Conservation (phyloP, 2,888 invertebrate genomes). For the Torymus texanus region DNA sequence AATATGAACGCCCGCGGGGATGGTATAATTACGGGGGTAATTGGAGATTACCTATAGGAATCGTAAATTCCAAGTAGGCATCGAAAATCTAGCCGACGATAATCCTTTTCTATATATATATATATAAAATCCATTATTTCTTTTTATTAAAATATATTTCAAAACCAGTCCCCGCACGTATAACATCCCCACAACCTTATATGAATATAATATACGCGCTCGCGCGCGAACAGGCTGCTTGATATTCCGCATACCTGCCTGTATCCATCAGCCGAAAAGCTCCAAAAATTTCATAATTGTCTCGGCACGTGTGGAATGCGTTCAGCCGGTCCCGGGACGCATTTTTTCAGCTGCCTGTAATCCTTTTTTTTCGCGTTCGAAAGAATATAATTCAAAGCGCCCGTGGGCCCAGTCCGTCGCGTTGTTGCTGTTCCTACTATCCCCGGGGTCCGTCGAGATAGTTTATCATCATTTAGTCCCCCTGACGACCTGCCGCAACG, state of each 20-base stretch:
- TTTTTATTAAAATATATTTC: too few species aligned
- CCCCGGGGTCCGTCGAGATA: slow-evolving; percentile 70
- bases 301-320: slow-evolving; percentile 49
- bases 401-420: slow-evolving; percentile 68
- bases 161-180: too few species aligned
- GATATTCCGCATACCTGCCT: slow-evolving; percentile 38
- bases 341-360: slow-evolving; percentile 31
- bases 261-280: slow-evolving; percentile 21
- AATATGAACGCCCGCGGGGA: neutral
- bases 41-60: too few species aligned
- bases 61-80: neutral
- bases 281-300: slow-evolving; percentile 53
- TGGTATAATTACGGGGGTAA: neutral
- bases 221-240: slow-evolving; percentile 9
- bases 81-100: neutral
- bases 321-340: neutral
- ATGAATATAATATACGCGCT: neutral
- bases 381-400: slow-evolving; percentile 68
- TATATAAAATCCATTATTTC: too few species aligned
- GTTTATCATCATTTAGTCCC: slow-evolving; percentile 74
- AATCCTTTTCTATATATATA: too few species aligned
- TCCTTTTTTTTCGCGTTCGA: slow-evolving; percentile 57
- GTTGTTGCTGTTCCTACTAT: slow-evolving; percentile 21
- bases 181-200: too few species aligned
- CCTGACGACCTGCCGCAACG: slow-evolving; percentile 72